Evolutionary conservation across 2,113 vertebrate genomes (phyloP).

Genomic region (Carollia perspicillata): DNA sequence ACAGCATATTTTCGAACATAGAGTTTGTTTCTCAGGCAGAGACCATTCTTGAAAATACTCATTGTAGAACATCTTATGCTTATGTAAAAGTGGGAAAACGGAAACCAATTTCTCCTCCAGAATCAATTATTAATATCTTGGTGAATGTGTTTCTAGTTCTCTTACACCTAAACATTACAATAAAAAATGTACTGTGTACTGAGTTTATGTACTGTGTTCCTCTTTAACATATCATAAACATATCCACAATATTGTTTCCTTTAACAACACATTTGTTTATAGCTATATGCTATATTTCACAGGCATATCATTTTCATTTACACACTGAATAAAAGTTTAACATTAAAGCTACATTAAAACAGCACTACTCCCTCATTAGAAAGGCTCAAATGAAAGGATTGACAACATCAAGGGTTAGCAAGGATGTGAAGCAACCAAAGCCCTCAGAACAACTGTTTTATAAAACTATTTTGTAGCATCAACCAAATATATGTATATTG

Average conservation of each 20-base stretch:
- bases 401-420: neutral
- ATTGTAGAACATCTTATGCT: neutral
- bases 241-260: neutral
- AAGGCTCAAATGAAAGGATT: neutral
- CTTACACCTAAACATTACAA: neutral
- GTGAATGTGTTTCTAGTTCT: neutral
- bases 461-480: neutral
- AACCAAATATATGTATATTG: neutral
- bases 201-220: neutral
- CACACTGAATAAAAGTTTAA: neutral
- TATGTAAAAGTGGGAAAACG: neutral
- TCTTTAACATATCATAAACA: neutral
- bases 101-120: neutral
- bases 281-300: neutral
- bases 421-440: neutral
- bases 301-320: neutral
- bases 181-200: neutral
- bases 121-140: neutral
- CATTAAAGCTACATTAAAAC: neutral
- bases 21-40: too few relatives aligned
- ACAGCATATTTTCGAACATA: too few relatives aligned
- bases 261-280: neutral
- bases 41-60: too few relatives aligned
- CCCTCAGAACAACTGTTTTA: neutral
- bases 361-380: neutral